Evolutionary conservation across 2,888 invertebrate genomes (phyloP).

Genomic region (Prosopocoilus inquinatus): DNA sequence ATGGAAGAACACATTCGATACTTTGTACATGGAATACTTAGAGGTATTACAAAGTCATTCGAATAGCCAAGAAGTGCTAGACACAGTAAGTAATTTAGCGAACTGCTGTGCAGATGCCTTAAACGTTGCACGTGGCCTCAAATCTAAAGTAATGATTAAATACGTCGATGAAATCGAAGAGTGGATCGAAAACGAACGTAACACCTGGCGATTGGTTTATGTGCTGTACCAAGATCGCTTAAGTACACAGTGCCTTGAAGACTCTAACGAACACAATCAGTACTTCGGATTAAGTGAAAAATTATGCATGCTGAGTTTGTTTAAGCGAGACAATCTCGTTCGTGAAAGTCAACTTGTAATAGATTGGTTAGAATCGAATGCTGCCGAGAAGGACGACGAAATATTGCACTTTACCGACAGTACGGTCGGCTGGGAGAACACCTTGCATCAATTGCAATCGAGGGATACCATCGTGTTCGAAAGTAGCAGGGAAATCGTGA

Average conservation of each 20-base stretch:
- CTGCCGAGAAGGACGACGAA: conserved; percentile 55
- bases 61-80: conserved; percentile 42
- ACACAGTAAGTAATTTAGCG: conserved; percentile 44
- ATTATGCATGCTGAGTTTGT: conserved; percentile 58
- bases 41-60: conserved; percentile 44
- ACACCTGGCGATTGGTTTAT: conserved; percentile 84
- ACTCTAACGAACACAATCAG: conserved; percentile 33
- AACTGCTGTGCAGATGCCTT: conserved; percentile 47
- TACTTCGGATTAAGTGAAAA: conserved; percentile 58
- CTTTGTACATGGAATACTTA: conserved; percentile 47
- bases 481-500: conserved; percentile 60
- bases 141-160: conserved; percentile 40
- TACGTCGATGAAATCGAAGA: conserved; percentile 38
- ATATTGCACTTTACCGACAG: conserved; percentile 76
- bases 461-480: conserved; percentile 59
- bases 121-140: conserved; percentile 43
- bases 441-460: conserved; percentile 70
- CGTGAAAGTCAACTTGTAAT: conserved; percentile 80
- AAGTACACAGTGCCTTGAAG: conserved; percentile 43
- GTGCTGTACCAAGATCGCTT: conserved; percentile 81
- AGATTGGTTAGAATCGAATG: conserved; percentile 89
- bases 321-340: conserved; percentile 55
- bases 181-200: conserved; percentile 78
- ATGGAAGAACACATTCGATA: conserved; percentile 43
- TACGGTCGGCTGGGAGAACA: conserved; percentile 89